These are phyloP conservation scores for Harpalus rufipes DNA, from an alignment of 2,888 invertebrate species.

Conservation along the genomic window DNA sequence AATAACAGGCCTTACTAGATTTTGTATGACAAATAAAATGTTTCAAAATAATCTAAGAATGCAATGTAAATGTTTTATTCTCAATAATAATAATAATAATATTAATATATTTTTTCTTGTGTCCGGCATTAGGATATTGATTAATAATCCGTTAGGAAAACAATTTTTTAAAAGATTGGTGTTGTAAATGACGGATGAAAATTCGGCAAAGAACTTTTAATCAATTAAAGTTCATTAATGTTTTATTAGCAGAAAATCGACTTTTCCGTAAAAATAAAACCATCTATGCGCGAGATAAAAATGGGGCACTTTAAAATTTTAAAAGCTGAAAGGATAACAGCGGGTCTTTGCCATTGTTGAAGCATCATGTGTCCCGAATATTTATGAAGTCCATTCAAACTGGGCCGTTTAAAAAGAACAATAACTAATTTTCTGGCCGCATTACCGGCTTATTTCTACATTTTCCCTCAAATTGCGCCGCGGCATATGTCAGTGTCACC, in stretches of 20 bases:
- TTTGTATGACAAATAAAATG: no score
- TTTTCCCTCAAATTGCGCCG: constrained; percentile 55
- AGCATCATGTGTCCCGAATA: constrained; percentile 65
- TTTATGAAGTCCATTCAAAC: constrained; percentile 66
- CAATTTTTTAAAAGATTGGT: neutral
- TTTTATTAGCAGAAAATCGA: constrained; percentile 12
- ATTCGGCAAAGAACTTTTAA: constrained; percentile 8
- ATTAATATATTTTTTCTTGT: neutral
- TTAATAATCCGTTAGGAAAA: neutral
- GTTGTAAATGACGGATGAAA: neutral
- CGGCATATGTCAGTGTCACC: constrained; percentile 59
- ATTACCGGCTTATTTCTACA: constrained; percentile 60
- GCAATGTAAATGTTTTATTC: no score
- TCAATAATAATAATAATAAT: no score
- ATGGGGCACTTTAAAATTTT: constrained; percentile 54
- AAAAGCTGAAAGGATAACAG: constrained; percentile 62
- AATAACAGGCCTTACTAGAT: no score
- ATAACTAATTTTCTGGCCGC: constrained; percentile 67
- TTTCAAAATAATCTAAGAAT: no score
- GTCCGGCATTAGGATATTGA: neutral
- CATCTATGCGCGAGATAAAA: constrained; percentile 37
- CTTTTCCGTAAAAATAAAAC: constrained; percentile 33
- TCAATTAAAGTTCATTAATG: constrained; percentile 29
- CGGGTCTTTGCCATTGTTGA: constrained; percentile 56
- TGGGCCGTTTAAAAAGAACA: constrained; percentile 64